Evolutionary conservation across 2,797 vertebrate species (phyloP).

Genomic region (Graptemys geographica): DNA sequence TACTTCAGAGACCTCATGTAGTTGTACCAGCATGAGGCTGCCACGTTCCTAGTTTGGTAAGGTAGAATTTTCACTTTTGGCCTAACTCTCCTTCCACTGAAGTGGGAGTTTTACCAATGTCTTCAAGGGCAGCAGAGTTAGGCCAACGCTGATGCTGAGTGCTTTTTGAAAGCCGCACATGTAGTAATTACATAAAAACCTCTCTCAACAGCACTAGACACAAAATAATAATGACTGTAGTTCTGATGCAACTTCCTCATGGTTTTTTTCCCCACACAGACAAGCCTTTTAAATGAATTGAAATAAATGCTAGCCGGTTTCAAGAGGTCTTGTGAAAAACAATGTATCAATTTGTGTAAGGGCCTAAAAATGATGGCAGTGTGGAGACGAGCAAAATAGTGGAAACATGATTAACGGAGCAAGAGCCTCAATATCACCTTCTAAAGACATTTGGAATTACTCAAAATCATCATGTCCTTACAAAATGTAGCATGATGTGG

Average conservation of each 20-base stretch:
- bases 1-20: background rate
- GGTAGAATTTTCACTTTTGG: background rate
- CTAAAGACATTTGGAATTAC: fast-evolving
- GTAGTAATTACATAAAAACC: no score
- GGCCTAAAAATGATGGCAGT: background rate
- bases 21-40: background rate
- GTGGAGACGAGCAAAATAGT: background rate
- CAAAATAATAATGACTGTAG: background rate
- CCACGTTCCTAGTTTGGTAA: background rate
- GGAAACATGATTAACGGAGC: fast-evolving
- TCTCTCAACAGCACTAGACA: background rate
- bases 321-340: background rate
- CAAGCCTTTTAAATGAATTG: background rate
- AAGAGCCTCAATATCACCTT: background rate
- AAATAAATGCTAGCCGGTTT: background rate
- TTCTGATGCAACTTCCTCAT: background rate
- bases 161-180: background rate
- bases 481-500: background rate
- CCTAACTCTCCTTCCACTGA: background rate
- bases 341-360: background rate
- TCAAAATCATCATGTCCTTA: background rate
- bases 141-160: fast-evolving
- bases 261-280: background rate
- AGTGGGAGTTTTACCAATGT: background rate
- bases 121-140: fast-evolving